Conservation (phyloP, 2,113 vertebrate genomes). For the Ailurus styani region DNA sequence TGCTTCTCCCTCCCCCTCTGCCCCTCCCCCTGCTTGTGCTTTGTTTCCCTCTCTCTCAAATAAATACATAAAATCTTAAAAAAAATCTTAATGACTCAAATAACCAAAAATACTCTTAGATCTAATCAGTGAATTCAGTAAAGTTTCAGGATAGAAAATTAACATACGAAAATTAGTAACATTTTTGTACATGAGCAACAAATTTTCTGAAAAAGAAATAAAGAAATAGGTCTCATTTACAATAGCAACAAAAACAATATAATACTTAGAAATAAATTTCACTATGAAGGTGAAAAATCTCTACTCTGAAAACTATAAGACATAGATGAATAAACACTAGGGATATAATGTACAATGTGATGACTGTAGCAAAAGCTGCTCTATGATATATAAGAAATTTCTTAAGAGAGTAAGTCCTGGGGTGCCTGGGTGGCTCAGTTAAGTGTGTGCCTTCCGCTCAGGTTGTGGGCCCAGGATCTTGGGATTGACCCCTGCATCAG, state of each 20-base stretch:
- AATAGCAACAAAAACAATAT: neutral
- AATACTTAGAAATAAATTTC: neutral
- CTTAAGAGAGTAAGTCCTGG: neutral
- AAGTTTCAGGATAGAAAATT: neutral
- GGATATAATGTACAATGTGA: neutral
- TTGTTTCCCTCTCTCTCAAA: no score
- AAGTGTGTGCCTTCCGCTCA: no score
- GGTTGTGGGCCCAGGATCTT: no score
- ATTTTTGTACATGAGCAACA: neutral
- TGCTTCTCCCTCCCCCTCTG: no score
- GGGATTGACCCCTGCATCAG: no score
- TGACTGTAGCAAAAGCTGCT: neutral
- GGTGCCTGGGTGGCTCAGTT: no score
- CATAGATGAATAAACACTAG: fast-evolving
- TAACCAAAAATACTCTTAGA: neutral
- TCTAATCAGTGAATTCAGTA: neutral
- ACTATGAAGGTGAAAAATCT: neutral
- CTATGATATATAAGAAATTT: neutral
- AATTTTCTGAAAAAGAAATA: neutral
- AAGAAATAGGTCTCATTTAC: neutral
- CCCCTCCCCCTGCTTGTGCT: no score
- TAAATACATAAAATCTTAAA: no score
- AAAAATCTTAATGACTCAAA: neutral
- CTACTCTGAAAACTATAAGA: neutral
- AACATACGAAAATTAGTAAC: neutral